These are phyloP conservation scores for Limnothrissa miodon DNA, from an alignment of 2,113 vertebrate species.

Conservation along the genomic window DNA sequence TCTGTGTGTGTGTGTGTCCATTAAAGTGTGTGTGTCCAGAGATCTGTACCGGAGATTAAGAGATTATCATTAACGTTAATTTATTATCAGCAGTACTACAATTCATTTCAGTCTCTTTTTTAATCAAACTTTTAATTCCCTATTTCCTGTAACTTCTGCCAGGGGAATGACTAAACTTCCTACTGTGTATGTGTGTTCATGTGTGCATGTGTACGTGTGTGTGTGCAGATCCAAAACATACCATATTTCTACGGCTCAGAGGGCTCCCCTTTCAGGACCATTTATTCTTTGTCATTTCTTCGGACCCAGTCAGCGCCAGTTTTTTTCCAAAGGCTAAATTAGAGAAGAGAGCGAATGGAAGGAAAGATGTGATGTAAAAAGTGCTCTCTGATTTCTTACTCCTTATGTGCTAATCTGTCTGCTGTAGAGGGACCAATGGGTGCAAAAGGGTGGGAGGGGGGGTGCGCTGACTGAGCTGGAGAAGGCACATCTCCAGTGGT, in stretches of 20 bases:
- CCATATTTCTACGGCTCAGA: not conserved
- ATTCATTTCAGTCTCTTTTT: not conserved
- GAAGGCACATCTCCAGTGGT: not conserved
- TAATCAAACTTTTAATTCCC: not conserved
- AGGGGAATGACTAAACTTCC: not conserved
- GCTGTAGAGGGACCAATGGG: not conserved
- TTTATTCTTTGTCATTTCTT: not conserved
- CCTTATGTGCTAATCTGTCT: not conserved
- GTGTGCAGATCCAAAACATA: not conserved
- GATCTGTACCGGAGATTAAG: too few species aligned
- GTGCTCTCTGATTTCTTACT: not conserved
- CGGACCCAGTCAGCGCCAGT: not conserved
- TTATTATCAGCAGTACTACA: not conserved
- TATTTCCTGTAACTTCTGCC: not conserved
- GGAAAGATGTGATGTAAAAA: not conserved
- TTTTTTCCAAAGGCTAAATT: constrained; percentile 10
- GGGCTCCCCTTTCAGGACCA: not conserved
- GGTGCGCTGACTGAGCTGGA: not conserved
- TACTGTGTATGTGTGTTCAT: not conserved
- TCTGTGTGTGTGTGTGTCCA: not conserved
- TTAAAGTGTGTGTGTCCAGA: not conserved
- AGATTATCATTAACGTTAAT: constrained; percentile 3
- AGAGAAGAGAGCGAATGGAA: not conserved
- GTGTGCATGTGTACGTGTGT: not conserved
- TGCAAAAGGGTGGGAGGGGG: not conserved